These are phyloP conservation scores for Paralvinella palmiformis DNA, from an alignment of 1,140 invertebrate species.

Conservation along the genomic window DNA sequence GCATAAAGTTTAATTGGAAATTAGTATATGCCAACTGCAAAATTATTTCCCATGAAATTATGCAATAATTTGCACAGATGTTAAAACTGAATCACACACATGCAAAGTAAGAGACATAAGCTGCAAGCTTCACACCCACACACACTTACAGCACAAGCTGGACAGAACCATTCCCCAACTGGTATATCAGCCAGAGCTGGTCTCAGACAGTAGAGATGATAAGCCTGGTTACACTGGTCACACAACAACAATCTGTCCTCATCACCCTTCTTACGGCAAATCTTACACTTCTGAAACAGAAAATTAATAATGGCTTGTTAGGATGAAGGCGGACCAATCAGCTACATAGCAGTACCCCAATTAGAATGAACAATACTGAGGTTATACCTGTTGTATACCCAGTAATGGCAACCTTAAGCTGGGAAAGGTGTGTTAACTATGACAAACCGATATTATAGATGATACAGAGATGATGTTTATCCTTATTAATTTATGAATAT, in stretches of 20 bases:
- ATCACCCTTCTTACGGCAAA: conserved; percentile 48
- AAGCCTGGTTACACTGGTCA: conserved; percentile 51
- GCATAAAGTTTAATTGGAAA: background rate
- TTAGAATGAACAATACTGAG: no score
- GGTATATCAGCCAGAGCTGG: conserved; percentile 44
- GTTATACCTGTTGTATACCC: no score
- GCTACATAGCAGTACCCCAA: no score
- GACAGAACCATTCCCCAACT: conserved; percentile 50
- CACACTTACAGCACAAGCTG: conserved; percentile 41
- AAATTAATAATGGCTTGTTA: no score
- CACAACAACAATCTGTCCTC: conserved; percentile 46
- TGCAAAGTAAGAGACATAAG: background rate
- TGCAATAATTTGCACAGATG: no score
- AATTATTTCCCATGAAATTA: background rate
- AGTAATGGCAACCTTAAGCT: no score
- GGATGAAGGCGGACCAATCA: no score
- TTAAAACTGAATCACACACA: no score
- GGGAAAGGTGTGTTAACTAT: no score
- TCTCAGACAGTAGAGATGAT: conserved; percentile 51
- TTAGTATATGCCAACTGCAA: background rate
- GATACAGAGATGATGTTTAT: no score
- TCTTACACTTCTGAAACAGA: conserved; percentile 50
- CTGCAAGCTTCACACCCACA: background rate
- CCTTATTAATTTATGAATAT: no score
- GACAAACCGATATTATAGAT: no score